Base-by-base conservation (phyloP, 2,888 invertebrate species). In the Acronicta alni region DNA sequence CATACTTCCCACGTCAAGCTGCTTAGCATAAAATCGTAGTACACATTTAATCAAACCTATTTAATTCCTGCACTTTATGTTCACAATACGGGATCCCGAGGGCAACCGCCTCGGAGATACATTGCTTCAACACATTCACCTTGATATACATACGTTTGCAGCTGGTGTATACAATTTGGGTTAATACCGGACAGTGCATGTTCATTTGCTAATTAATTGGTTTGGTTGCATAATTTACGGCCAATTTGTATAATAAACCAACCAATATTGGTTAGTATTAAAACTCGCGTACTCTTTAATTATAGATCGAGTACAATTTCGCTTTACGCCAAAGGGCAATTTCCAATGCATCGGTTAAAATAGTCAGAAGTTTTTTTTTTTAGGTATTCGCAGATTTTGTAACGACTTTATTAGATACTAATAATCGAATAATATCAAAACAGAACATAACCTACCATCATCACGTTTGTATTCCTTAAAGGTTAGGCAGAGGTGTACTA, bases 191-290 rank as follows among this genome's bases (percentile, higher is more conserved):
- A 35, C 16, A 57, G 23, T 44, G 14, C 39, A 17, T 47, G 37
- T 57, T 32, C 49, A 60, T 72, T 72, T 38, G 42, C 16, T 61
- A 67, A 68, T 71, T 65, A 69, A 57, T 53, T 65, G 41, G 12
- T 30, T 30, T 49, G 37, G 64, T 58, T 61, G 60, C 43, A 51
- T 20, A 18, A 32, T 43, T 47, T 23, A 17, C 18, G 7, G 35
- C 35, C 35, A 14, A 35, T 35, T 35, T 35, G 35, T 35, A 35
- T 35, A 35, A 35, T 35, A 14, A n/a, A n/a, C 35, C 35, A 35
- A 35, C n/a, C 35, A 4, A 0, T n/a, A 35, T 35, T 35, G 14
- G n/a, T 35, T 35, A 12, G 12, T 35, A 1, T n/a, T 38, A 15
- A 23, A 10, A 30, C 26, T n/a, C 23, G 3, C 12, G 10, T 4